Evolutionary conservation across 2,113 vertebrate species (phyloP), one percentile per base, ranked within the genome.

Genomic region (Odontophorus gujanensis): DNA sequence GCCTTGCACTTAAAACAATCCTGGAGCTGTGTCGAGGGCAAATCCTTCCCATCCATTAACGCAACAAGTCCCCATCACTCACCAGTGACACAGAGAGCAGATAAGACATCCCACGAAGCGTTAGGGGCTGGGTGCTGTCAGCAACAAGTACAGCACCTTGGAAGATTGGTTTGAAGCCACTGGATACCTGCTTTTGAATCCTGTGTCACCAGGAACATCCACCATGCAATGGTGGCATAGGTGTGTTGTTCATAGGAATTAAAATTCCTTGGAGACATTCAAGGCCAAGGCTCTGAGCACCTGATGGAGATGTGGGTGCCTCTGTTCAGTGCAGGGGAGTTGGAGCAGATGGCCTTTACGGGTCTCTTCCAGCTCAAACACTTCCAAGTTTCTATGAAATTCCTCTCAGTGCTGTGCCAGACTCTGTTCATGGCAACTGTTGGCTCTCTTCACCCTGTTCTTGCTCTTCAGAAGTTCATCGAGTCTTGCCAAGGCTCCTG

Each of bases 1-100:
- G 91, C 73, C 86, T 81, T 80, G 40, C 77, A 85, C 93, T 96
- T 92, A 92, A 92, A 95, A 96, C 4, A 32, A 93, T 96, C 92
- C 95, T 3, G 3, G 92, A 94, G 85, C 92, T 88, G 82, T 82
- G 87, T 87, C 1, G 2, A 77, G 78, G 71, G 69, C 92, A 92
- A 87, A 92, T 94, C 89, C 87, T 89, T 93, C 82, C 71, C 79
- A 62, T 75, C 57, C 76, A 69, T 88, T 92, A 91, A 50, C 2
- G 14, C 58, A 81, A 68, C n/a, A 36, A 63, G 73, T 57, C 26
- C 65, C 58, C n/a, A 21, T 59, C 68, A 17, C n/a, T 92, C 57
- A 30, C 75, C 57, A 38, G 82, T 4, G 48, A 82, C 48, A 85
- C 0, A 5, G 72, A 66, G 24, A 88, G 50, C 8, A 55, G 59